Conservation (phyloP, 2,797 vertebrate species). For the Acanthornis magna region DNA sequence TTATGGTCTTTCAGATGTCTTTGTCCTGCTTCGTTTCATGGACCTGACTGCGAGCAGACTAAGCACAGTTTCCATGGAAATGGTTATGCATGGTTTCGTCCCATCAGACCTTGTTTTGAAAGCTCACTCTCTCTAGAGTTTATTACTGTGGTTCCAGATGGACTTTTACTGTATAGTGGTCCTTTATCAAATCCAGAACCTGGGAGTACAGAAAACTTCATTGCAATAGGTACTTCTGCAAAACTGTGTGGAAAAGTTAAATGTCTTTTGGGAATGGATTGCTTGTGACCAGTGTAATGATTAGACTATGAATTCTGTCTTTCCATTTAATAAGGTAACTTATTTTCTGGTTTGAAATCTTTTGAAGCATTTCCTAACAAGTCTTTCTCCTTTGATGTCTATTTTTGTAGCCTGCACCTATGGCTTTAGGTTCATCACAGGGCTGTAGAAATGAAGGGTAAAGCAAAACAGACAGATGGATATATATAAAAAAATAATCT, state of each 20-base stretch:
- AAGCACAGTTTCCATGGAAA: conserved; percentile 86
- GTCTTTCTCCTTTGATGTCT: background rate
- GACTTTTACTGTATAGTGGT: conserved; percentile 83
- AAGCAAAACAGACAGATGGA: background rate
- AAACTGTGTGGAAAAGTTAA: background rate
- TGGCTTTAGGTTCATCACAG: background rate
- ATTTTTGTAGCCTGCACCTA: background rate
- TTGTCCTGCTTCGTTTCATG: conserved; percentile 82
- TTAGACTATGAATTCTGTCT: background rate
- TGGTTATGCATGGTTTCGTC: conserved; percentile 87
- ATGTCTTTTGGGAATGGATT: background rate
- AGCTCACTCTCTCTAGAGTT: conserved; percentile 85
- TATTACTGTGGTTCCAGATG: conserved; percentile 82
- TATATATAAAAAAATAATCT: background rate
- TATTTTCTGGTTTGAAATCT: background rate
- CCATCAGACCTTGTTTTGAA: conserved; percentile 83
- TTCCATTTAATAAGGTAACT: background rate
- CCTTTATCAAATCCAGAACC: conserved; percentile 79
- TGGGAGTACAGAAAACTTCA: conserved; percentile 81
- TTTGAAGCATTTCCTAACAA: background rate
- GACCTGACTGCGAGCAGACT: conserved; percentile 86
- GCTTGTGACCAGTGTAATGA: background rate
- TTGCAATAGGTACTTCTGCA: conserved; percentile 80
- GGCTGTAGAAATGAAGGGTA: background rate
- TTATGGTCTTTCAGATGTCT: conserved; percentile 77